Evolutionary conservation across 2,113 vertebrate genomes (phyloP), one percentile per base, ranked within the genome.

Genomic region (Hyaena hyaena): DNA sequence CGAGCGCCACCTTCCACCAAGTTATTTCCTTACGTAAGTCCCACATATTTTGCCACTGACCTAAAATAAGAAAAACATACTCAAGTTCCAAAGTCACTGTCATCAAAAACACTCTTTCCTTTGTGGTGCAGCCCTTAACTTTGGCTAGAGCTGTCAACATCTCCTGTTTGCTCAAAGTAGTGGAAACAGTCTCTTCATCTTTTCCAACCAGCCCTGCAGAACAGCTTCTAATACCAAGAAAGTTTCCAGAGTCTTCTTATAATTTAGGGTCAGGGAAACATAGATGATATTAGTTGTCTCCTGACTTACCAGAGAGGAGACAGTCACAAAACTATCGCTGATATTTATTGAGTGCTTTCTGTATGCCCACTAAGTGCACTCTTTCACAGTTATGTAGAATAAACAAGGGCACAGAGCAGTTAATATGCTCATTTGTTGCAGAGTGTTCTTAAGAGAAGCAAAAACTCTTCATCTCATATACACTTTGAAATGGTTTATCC

Each of bases 61-160:
- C 88, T 26, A 87, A 86, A 87, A 96, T 33, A 86, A 97, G 73
- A 73, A 96, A 91, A 97, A 88, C 66, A 83, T 5, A 11, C 7
- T 79, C 69, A 23, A 65, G 68, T 93, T 95, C 88, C 88, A 90
- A 83, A 76, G 48, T 69, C 5, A 7, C 91, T 39, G 63, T 91
- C 77, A 77, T 35, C 88, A 79, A 77, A 92, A 77, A 58, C 31
- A 2, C 17, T 63, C 21, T 68, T 95, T 81, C 53, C 76, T 95
- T 91, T n/a, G 1, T 23, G 88, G 68, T 35, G 39, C 28, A 90
- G 65, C 45, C 39, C 48, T 74, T 63, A 7, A 15, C 50, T 53
- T 88, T 45, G 63, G 39, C 58, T 58, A 10, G 66, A 45, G 85
- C 79, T 81, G 77, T 80, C 55, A 79, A 31, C 26, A 69, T 66